Evolutionary conservation across 2,113 vertebrate genomes (phyloP), one percentile per base, ranked within the genome.

Genomic region (Poecile atricapillus): DNA sequence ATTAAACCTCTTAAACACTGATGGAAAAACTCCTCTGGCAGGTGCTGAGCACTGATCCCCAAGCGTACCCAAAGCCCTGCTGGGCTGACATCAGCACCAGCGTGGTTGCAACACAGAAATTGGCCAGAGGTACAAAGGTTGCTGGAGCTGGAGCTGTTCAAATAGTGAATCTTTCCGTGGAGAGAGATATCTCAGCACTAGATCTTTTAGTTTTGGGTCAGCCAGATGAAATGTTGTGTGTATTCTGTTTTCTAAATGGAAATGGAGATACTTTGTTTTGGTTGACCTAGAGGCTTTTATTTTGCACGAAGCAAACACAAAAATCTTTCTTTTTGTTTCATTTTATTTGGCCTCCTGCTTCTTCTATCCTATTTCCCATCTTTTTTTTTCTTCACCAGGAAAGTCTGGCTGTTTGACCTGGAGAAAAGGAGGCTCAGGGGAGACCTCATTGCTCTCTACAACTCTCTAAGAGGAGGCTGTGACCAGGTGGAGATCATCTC

Each of bases 1-100:
- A 69, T 89, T 85, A 95, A 87, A 90, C 63, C 52, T 64, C 69
- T 60, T 39, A 39, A 95, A 80, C 7, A 19, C 22, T 43, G 60
- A 33, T 25, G 63, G 86, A 64, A 81, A 90, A 94, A 55, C 41
- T 75, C 86, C 63, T 73, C n/a, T 50, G 59, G 84, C 59, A 70
- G 70, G 59, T 80, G 81, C 65, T 49, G 56, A 62, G 35, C 3
- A 4, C 67, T 10, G 43, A 35, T 76, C 52, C 49, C 31, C n/a
- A n/a, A 17, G 67, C 0, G 0, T 14, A 58, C 47, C 74, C 0
- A 2, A 13, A 76, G 37, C 55, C 43, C 52, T 27, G 53, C 67
- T 52, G 84, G 39, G 56, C 73, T 67, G 49, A 19, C 37, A 39
- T 5, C 73, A 89, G 68, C 71, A 74, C 8, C n/a, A 27, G 21